Conservation (phyloP, 2,888 invertebrate species). For the Oligia strigilis region DNA sequence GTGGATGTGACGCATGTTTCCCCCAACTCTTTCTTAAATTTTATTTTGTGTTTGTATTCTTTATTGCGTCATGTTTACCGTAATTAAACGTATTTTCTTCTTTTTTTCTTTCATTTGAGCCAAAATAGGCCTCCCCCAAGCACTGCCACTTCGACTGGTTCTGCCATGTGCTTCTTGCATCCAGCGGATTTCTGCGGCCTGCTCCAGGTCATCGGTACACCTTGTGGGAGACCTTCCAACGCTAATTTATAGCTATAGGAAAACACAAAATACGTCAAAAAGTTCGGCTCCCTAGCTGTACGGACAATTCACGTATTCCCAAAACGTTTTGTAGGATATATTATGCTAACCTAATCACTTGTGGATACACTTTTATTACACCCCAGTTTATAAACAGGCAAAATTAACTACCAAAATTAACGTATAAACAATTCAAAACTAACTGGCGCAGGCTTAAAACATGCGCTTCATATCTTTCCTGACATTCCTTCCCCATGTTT, state of each 20-base stretch:
- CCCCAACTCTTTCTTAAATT: too few relatives aligned
- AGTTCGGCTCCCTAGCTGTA: neutral
- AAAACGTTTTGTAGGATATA: neutral
- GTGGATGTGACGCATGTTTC: too few relatives aligned
- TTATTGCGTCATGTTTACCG: too few relatives aligned
- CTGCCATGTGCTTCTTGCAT: too few relatives aligned
- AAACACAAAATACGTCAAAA: neutral
- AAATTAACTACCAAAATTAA: neutral
- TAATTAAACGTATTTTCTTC: too few relatives aligned
- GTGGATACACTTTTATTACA: neutral
- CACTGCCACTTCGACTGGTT: too few relatives aligned
- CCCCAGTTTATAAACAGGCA: neutral
- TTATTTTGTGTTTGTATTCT: too few relatives aligned
- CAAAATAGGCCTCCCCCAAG: too few relatives aligned
- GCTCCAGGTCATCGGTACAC: too few relatives aligned
- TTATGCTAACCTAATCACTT: neutral
- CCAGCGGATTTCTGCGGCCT: too few relatives aligned
- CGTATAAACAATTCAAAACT: slow-evolving; percentile 13
- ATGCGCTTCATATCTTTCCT: slow-evolving; percentile 15
- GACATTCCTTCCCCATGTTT: slow-evolving; percentile 51
- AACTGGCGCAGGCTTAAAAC: neutral
- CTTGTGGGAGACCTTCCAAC: too few relatives aligned
- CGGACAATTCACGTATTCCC: neutral
- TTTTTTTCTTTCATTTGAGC: too few relatives aligned
- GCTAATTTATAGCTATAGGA: neutral